Evolutionary conservation across 2,113 vertebrate genomes (phyloP).

Genomic region (Dasyurus viverrinus): DNA sequence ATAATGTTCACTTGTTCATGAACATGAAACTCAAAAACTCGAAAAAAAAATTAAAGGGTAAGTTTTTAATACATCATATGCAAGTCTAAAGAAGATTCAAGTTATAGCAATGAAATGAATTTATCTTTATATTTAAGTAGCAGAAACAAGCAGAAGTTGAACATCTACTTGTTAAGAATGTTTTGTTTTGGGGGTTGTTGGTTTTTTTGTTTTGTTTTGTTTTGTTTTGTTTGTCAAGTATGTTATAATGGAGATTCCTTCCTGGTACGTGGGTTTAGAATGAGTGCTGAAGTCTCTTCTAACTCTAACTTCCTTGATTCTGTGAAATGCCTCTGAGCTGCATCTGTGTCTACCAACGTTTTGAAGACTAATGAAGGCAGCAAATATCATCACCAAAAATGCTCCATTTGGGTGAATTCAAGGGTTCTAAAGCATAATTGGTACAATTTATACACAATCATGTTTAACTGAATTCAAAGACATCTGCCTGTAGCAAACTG

Average conservation of each 20-base stretch:
- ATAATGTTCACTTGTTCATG: not conserved
- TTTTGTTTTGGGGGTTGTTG: too few relatives aligned
- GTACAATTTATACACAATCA: not conserved
- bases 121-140: not conserved
- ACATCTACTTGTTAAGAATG: not conserved
- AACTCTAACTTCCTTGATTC: not conserved
- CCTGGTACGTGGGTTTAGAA: not conserved
- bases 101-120: slow-evolving; percentile 12
- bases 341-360: not conserved
- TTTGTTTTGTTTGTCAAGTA: not conserved
- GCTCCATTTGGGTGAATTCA: not conserved
- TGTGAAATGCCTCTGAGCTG: slow-evolving; percentile 5
- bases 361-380: not conserved
- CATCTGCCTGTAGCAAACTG: not conserved
- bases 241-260: not conserved
- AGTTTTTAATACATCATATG: not conserved
- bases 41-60: not conserved
- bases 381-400: slow-evolving; percentile 9
- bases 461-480: not conserved
- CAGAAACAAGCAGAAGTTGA: not conserved
- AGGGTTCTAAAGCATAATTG: not conserved
- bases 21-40: not conserved
- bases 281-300: not conserved
- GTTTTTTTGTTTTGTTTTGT: too few relatives aligned
- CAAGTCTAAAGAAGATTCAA: slow-evolving; percentile 20